Conservation (phyloP, 2,888 invertebrate genomes). For the Lottia scabra region DNA sequence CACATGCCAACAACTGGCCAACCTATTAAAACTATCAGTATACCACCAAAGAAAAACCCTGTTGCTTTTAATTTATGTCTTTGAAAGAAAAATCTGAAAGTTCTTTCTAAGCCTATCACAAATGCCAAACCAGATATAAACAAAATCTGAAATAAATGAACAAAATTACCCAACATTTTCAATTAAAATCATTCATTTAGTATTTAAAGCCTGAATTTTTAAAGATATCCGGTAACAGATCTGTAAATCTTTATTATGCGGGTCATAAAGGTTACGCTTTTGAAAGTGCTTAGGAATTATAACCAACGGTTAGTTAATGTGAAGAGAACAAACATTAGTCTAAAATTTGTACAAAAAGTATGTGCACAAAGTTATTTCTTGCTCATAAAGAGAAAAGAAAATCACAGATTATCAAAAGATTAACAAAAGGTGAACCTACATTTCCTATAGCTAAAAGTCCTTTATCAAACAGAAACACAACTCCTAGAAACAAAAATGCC, state of each 20-base stretch:
- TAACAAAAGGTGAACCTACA: slow-evolving; percentile 76
- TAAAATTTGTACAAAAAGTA: too few relatives aligned
- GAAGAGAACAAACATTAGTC: too few relatives aligned
- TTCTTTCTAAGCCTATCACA: slow-evolving; percentile 95
- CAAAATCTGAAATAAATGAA: slow-evolving; percentile 81
- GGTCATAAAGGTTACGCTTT: too few relatives aligned
- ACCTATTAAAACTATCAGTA: slow-evolving; percentile 89
- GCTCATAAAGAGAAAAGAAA: too few relatives aligned
- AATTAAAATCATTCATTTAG: too few relatives aligned
- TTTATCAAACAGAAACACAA: slow-evolving; percentile 94
- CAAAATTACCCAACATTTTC: background rate
- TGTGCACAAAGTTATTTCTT: too few relatives aligned
- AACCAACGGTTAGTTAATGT: too few relatives aligned
- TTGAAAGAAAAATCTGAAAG: slow-evolving; percentile 98
- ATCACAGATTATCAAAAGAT: too few relatives aligned
- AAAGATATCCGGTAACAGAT: too few relatives aligned
- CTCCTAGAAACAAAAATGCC: slow-evolving; percentile 93
- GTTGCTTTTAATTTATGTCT: slow-evolving; percentile 93
- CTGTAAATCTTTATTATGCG: too few relatives aligned
- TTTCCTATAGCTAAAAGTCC: slow-evolving; percentile 98
- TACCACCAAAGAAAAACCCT: slow-evolving; percentile 91
- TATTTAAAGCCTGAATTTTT: too few relatives aligned
- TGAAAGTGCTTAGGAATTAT: too few relatives aligned
- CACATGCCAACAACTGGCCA: slow-evolving; percentile 98
- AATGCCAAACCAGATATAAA: slow-evolving; percentile 95